Evolutionary conservation across 64 coral and sea anemone species (phyloP).

Genomic region (Montipora cactus): DNA sequence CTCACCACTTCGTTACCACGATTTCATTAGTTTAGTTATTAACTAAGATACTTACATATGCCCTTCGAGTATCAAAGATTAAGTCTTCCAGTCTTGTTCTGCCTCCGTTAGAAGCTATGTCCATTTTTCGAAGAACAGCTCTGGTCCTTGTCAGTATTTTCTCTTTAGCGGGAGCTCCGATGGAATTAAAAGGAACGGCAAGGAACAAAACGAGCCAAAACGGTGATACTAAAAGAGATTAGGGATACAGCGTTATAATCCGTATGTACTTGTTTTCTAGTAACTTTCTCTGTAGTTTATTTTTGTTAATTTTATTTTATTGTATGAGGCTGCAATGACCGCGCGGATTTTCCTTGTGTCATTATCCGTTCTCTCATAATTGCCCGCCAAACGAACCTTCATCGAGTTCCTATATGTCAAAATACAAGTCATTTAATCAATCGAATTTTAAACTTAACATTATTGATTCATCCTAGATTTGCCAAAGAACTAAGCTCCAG

Average conservation of each 20-base stretch:
- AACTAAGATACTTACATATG: constrained; percentile 14
- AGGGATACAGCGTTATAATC: not conserved
- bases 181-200: not conserved
- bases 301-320: too few relatives aligned
- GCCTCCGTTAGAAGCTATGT: not conserved
- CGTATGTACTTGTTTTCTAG: not conserved
- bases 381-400: too few relatives aligned
- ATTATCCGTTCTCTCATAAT: too few relatives aligned
- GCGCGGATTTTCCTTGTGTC: too few relatives aligned
- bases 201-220: not conserved
- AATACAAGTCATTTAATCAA: too few relatives aligned
- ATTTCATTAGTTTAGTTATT: not conserved
- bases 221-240: not conserved
- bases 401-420: too few relatives aligned
- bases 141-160: not conserved
- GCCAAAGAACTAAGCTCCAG: not conserved
- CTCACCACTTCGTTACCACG: too few relatives aligned
- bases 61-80: not conserved
- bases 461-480: too few relatives aligned
- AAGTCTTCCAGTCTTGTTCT: not conserved
- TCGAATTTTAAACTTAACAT: too few relatives aligned
- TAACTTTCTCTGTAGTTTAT: too few relatives aligned
- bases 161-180: not conserved
- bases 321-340: too few relatives aligned
- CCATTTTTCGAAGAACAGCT: not conserved